Evolutionary conservation across 2,113 vertebrate genomes (phyloP).

Genomic region (Glaucomys volans): DNA sequence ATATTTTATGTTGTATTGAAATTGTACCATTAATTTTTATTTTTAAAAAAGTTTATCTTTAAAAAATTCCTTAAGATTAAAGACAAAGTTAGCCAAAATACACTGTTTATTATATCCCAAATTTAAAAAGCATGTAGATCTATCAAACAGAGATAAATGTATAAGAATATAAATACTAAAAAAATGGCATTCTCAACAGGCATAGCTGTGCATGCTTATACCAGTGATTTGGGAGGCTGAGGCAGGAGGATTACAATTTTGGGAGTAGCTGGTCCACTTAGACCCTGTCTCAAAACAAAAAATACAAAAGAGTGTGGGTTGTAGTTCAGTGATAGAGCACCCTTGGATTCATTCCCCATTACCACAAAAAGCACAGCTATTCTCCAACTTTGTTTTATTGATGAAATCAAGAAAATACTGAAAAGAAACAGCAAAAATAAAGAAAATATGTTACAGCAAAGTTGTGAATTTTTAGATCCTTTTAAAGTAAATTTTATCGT

Average conservation of each 20-base stretch:
- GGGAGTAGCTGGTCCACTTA: background rate
- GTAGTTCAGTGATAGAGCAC: background rate
- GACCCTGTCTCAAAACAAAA: background rate
- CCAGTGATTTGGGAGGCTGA: background rate
- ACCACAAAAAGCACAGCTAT: background rate
- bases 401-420: conserved; percentile 20
- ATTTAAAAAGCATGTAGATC: background rate
- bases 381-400: background rate
- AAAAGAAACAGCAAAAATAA: background rate
- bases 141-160: background rate
- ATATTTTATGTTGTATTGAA: background rate
- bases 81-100: background rate
- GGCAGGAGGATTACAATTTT: background rate
- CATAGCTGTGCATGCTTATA: background rate
- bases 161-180: conserved; percentile 37
- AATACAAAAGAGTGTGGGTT: background rate
- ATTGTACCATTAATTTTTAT: background rate
- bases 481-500: conserved; percentile 19
- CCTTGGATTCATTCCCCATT: background rate
- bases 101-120: conserved; percentile 8
- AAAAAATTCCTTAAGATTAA: background rate
- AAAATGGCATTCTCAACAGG: background rate
- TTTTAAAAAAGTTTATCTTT: background rate
- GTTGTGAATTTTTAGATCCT: background rate
- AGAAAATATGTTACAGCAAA: background rate